Conservation (phyloP, 2,113 vertebrate genomes). For the Rhegmatorhina hoffmannsi region DNA sequence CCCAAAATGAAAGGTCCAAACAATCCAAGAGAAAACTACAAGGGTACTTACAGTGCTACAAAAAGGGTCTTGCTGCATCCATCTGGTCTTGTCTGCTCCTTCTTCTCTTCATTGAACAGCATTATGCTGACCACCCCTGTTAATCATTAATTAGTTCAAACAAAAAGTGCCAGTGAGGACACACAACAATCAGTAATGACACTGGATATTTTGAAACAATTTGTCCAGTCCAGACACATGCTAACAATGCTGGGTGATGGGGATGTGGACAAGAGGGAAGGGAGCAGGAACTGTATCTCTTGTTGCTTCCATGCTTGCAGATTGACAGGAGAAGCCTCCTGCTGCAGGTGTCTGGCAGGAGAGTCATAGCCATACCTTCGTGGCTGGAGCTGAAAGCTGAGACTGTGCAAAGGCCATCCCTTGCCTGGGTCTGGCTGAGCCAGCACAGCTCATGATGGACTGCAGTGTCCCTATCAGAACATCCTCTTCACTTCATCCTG, state of each 20-base stretch:
- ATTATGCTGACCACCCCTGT: not conserved
- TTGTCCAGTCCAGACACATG: not conserved
- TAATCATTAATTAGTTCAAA: slow-evolving; percentile 56
- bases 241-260: not conserved
- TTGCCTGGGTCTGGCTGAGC: not conserved
- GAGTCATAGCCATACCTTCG: not conserved
- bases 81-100: not conserved
- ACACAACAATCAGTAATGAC: not conserved
- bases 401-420: not conserved
- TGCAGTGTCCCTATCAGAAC: fast-evolving
- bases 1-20: not conserved
- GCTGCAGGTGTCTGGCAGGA: not conserved
- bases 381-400: not conserved
- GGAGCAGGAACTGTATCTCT: not conserved
- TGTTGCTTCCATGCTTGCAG: not conserved
- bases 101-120: not conserved
- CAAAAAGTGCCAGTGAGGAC: not conserved
- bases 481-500: fast-evolving
- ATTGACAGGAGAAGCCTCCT: not conserved
- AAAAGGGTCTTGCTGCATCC: not conserved
- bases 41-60: slow-evolving; percentile 16
- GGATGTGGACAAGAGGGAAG: fast-evolving
- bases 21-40: not conserved
- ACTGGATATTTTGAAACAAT: not conserved
- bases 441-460: fast-evolving